These are phyloP conservation scores for Proteles cristata DNA, from an alignment of 2,113 vertebrate species.

Conservation along the genomic window DNA sequence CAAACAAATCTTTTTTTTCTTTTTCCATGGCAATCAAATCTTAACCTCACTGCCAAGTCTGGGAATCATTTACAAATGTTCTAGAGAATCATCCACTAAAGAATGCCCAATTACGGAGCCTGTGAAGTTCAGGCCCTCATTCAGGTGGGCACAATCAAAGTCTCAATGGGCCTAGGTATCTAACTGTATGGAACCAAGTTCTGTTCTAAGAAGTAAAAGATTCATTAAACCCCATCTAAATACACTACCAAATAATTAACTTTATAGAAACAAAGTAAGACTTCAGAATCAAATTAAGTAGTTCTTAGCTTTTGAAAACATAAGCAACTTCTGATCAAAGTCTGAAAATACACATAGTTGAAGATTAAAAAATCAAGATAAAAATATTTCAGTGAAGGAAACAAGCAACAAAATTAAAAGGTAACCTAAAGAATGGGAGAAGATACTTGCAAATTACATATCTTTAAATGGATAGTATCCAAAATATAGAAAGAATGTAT, in stretches of 20 bases:
- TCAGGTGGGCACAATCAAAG: not conserved
- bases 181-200: not conserved
- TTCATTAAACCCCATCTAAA: not conserved
- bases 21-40: too few relatives aligned
- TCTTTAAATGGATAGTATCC: not conserved
- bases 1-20: not conserved
- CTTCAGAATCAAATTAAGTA: not conserved
- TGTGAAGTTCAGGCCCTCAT: not conserved
- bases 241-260: not conserved
- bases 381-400: not conserved
- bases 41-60: not conserved
- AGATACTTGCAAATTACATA: not conserved
- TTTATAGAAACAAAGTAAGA: slow-evolving; percentile 23
- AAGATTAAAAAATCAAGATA: not conserved
- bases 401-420: not conserved
- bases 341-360: not conserved
- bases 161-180: not conserved
- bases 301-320: not conserved
- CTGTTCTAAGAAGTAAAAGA: not conserved
- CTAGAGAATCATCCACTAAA: not conserved
- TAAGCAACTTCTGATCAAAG: slow-evolving; percentile 12
- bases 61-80: not conserved
- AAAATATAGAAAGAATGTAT: not conserved
- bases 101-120: not conserved
- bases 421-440: not conserved